Base-by-base conservation (phyloP, 2,888 invertebrate genomes). In the Acronicta psi region DNA sequence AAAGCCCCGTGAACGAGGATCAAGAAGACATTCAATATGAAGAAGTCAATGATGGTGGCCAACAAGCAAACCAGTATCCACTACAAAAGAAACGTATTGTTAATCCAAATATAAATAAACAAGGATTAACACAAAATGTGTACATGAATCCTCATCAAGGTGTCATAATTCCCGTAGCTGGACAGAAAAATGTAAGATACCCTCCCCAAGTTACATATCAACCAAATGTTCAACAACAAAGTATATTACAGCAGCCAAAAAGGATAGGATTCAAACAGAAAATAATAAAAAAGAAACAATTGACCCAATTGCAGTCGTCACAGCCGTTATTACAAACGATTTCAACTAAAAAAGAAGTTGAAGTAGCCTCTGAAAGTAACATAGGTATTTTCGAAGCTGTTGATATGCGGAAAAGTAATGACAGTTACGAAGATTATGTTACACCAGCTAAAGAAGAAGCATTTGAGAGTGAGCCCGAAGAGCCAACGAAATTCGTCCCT, bases 401-500 rank as follows among this genome's bases (percentile, higher is more conserved):
- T 2, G 68, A 78, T 31, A 55, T 49, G n/a, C 6, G 58, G 3
- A 70, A 74, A 36, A 60, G 62, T 11, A 80, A 85, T 0, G 88
- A 89, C 31, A 88, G 87, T 34, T 90, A 90, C 42, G 88, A 89
- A 79, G 89, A 91, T 36, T 90, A 90, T n/a, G 73, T 77, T 0
- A 76, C 59, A 0, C 89, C 89, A 2, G 61, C 77, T 5, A 85
- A 77, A 63, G 85, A 83, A 2, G 40, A 80, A 0, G 59, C 77
- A 10, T 84, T 72, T 46, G 77, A 18, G 0, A 38, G 41, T 2
- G 55, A 56, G 0, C 25, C 9, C 0, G 43, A 17, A 2, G 37
- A 17, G 0, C 23, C 42, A 4, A 10, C 23, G n/a, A 25, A 37
- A 4, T 0, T 23, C 1, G 0, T 13, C 1, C 5, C 42, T 1